A percentile compares a stretch with the other conserved stretches of the same genome.
phyloP scores from a whole-genome alignment of 2,888 invertebrate species.

The Syrista parreyssii region DNA sequence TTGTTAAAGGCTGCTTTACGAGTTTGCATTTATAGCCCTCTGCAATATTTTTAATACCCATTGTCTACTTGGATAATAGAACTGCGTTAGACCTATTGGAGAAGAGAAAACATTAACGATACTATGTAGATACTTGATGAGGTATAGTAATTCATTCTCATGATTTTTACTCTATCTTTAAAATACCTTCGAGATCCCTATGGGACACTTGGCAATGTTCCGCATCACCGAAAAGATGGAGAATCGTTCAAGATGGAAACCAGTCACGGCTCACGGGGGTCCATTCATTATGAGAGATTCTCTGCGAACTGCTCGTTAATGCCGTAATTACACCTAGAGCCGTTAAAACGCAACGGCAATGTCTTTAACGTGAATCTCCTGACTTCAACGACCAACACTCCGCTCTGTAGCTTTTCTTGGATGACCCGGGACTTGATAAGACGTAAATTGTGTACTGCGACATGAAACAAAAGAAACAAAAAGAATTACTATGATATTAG shows the following conservation, averaged over 20 bases:
- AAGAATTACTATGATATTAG: background rate
- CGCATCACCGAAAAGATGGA: background rate
- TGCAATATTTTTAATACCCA: constrained; percentile 7
- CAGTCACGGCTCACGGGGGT: constrained; percentile 20
- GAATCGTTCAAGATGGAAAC: background rate
- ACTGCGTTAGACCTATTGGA: background rate
- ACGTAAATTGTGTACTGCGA: background rate
- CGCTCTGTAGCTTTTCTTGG: constrained; percentile 13
- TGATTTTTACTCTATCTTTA: too few relatives aligned
- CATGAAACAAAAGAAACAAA: background rate
- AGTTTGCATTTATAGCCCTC: constrained; percentile 12
- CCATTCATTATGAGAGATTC: constrained; percentile 46
- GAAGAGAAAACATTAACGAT: background rate
- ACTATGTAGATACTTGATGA: background rate
- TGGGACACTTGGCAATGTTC: background rate
- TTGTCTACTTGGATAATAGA: constrained; percentile 2
- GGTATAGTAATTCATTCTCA: too few relatives aligned
- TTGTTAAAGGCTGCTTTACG: constrained; percentile 40
- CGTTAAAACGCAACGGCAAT: constrained; percentile 40
- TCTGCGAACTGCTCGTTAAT: constrained; percentile 47
- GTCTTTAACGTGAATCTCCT: constrained; percentile 16
- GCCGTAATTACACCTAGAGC: constrained; percentile 43
- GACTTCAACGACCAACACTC: background rate
- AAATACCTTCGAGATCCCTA: background rate
- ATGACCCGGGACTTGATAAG: constrained; percentile 5